Percentiles rank a stretch among this genome's conserved stretches.
Evolutionary conservation across 2,888 invertebrate genomes (phyloP).

Genomic region (Pammene fasciana): DNA sequence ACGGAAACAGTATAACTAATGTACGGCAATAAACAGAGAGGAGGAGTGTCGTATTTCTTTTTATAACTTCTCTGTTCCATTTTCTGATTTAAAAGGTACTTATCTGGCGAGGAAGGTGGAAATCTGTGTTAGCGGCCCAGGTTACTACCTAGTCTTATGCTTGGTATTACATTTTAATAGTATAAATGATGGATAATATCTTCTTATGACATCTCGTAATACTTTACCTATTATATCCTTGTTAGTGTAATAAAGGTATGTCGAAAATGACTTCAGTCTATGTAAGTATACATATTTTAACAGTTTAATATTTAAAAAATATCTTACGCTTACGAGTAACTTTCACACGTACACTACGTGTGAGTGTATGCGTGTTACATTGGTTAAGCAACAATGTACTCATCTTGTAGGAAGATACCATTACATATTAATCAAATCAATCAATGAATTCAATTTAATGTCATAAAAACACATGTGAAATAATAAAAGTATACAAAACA

Average conservation of each 20-base stretch:
- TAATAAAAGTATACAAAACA: too few relatives aligned
- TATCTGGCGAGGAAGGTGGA: slow-evolving; percentile 62
- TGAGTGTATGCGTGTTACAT: too few relatives aligned
- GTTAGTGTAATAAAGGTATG: not conserved
- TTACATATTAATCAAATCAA: too few relatives aligned
- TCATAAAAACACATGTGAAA: too few relatives aligned
- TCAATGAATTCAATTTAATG: too few relatives aligned
- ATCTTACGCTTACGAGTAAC: too few relatives aligned
- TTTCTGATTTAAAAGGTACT: slow-evolving; percentile 74
- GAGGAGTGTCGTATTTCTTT: slow-evolving; percentile 81
- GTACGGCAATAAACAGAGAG: slow-evolving; percentile 81
- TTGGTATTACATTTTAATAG: slow-evolving; percentile 27
- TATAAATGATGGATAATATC: slow-evolving; percentile 7
- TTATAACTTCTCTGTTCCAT: slow-evolving; percentile 79
- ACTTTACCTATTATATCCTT: not conserved
- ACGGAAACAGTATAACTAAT: slow-evolving; percentile 83
- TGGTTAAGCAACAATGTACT: too few relatives aligned
- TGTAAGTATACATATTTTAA: not conserved
- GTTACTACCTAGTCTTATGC: slow-evolving; percentile 41
- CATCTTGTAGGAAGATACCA: too few relatives aligned
- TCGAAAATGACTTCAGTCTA: too few relatives aligned
- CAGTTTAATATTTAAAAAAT: not conserved
- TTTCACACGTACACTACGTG: too few relatives aligned
- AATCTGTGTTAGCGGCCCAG: slow-evolving; percentile 51
- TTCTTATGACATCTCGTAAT: not conserved